Evolutionary conservation across 1,140 invertebrate species (phyloP).

Genomic region (Zaprionus vittiger): DNA sequence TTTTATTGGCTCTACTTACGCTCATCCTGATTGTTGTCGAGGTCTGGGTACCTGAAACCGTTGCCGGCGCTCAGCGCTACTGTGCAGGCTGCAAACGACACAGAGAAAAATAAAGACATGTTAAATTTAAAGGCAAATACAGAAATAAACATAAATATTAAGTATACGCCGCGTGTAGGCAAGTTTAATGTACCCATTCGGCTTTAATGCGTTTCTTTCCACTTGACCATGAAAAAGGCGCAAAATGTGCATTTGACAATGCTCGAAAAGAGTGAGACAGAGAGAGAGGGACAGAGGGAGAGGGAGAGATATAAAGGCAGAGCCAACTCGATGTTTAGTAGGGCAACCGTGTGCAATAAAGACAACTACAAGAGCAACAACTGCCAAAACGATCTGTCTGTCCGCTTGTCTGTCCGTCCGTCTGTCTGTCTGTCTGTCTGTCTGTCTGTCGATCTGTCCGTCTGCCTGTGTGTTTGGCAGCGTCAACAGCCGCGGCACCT

Average conservation of each 20-base stretch:
- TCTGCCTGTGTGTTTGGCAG: constrained; percentile 51
- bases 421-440: constrained; percentile 49
- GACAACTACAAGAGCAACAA: constrained; percentile 37
- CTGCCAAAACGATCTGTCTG: constrained; percentile 23
- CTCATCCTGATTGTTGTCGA: constrained; percentile 68
- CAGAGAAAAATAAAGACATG: neutral
- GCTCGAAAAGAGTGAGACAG: neutral
- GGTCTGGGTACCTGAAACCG: constrained; percentile 76
- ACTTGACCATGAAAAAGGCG: constrained; percentile 56
- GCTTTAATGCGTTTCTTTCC: constrained; percentile 39
- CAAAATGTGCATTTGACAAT: constrained; percentile 30
- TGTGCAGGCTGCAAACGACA: constrained; percentile 50
- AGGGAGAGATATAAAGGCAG: neutral
- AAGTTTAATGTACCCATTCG: constrained; percentile 46
- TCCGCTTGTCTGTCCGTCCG: constrained; percentile 1
- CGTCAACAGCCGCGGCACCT: constrained; percentile 59
- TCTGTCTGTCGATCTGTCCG: constrained; percentile 6
- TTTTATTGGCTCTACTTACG: constrained; percentile 67
- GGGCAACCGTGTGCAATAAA: constrained; percentile 10
- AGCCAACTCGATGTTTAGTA: neutral
- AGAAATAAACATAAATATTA: constrained; percentile 31
- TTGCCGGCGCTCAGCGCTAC: constrained; percentile 43
- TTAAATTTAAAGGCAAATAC: constrained; percentile 1
- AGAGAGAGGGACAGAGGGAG: neutral
- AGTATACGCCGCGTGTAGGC: constrained; percentile 45